A percentile compares a stretch with the other conserved stretches of the same genome.
Conservation (phyloP, 2,113 vertebrate genomes). For the Mola mola region DNA sequence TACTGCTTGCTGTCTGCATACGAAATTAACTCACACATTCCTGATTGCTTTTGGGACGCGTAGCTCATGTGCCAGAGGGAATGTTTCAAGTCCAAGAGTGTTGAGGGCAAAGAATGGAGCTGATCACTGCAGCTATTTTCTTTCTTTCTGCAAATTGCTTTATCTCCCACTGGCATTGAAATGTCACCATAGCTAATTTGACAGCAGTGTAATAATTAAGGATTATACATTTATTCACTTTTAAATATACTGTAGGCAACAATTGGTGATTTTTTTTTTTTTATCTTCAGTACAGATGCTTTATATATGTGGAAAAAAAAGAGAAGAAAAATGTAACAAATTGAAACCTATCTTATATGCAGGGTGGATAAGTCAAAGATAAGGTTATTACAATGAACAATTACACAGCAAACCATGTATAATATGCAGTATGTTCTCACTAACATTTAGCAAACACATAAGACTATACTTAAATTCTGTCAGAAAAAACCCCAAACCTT, state of each 20-base stretch:
- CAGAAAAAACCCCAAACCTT: too few relatives aligned
- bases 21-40: conserved; percentile 34
- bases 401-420: background rate
- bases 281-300: background rate
- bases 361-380: too few relatives aligned
- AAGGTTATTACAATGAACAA: too few relatives aligned
- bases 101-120: conserved; percentile 36
- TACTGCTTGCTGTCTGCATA: conserved; percentile 6
- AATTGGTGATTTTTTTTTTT: background rate
- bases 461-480: too few relatives aligned
- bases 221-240: conserved; percentile 1
- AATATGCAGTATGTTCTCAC: too few relatives aligned
- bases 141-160: conserved; percentile 24
- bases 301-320: background rate
- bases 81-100: conserved; percentile 16
- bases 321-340: background rate
- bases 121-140: conserved; percentile 35
- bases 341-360: background rate
- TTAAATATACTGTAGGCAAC: background rate
- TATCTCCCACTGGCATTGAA: conserved; percentile 20
- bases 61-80: conserved; percentile 20
- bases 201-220: conserved; percentile 13
- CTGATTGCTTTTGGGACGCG: conserved; percentile 28
- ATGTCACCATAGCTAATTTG: conserved; percentile 24
- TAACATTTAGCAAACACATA: too few relatives aligned